Base-by-base conservation (phyloP, 2,888 invertebrate genomes). In the Nycteola revayana region DNA sequence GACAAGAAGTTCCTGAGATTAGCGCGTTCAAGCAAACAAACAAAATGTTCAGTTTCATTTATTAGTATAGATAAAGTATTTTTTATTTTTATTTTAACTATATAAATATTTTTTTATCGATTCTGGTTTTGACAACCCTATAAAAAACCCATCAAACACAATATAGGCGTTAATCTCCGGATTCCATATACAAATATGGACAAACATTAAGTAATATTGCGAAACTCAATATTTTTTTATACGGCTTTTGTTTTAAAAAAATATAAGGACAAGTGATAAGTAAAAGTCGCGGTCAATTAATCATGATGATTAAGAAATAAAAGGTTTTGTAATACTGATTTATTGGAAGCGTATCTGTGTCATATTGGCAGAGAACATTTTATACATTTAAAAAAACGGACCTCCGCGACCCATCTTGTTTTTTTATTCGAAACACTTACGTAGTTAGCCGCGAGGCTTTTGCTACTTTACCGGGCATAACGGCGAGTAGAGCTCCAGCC, bases 161-260 rank as follows among this genome's bases (percentile, higher is more conserved):
- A 21, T 21, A 40, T 45, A 52, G 44, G 47, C 42, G 58, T 53
- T 46, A 44, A 52, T 34, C 26, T 41, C 7, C 21, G 47, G 55
- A 55, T 48, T 54, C 45, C 20, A 45, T 46, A 47, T 43, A 40
- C 21, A n/a, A 43, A 49, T 49, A 59, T 42, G 42, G 59, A 14
- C 22, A 22, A 25, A 38, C 34, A 40, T 41, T 41, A 44, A 43
- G 44, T 49, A 41, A 52, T 32, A 35, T 42, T 42, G 35, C 41
- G 36, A 42, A 51, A 35, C 11, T 17, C 25, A 27, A 22, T 40
- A n/a, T n/a, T n/a, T n/a, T n/a, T n/a, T n/a, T n/a, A n/a, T n/a
- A n/a, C n/a, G 37, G 26, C 18, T 39, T 28, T 34, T 38, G 34
- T 43, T 24, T 36, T 32, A 40, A 42, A 54, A 28, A 38, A 37